Conservation (phyloP, 2,797 vertebrate species). For the Leucoraja ocellata region DNA sequence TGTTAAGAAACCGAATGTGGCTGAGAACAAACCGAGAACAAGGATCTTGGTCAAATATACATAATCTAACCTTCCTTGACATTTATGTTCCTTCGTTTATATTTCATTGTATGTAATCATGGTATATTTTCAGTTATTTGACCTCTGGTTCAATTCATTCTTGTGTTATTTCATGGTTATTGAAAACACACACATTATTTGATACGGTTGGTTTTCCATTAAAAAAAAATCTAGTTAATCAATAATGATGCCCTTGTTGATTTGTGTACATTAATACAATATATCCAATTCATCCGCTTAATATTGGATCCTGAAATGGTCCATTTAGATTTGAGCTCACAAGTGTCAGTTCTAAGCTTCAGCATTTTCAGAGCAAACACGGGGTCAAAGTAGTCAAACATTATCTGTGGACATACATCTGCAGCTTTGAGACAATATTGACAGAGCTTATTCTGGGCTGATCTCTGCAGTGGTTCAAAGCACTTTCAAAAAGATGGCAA, state of each 20-base stretch:
- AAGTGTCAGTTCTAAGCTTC: neutral
- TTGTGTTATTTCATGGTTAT: neutral
- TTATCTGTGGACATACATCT: neutral
- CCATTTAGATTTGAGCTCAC: neutral
- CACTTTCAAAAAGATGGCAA: neutral
- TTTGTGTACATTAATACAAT: neutral
- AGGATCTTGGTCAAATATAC: neutral
- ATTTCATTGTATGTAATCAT: neutral
- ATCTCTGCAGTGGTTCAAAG: neutral
- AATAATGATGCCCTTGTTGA: neutral
- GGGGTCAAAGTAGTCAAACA: neutral
- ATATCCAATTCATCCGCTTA: neutral
- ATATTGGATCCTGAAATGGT: neutral
- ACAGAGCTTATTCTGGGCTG: neutral
- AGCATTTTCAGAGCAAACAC: neutral
- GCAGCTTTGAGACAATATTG: slow-evolving; percentile 9
- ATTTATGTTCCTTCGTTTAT: neutral
- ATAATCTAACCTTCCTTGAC: neutral
- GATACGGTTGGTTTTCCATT: neutral
- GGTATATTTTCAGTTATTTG: neutral
- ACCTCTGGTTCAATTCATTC: neutral
- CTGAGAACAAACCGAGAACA: neutral
- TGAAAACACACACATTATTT: slow-evolving; percentile 4
- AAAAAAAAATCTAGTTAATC: neutral
- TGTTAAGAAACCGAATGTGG: neutral